Evolutionary conservation across 1,140 invertebrate genomes (phyloP).

Genomic region (Drosophila trapezifrons): DNA sequence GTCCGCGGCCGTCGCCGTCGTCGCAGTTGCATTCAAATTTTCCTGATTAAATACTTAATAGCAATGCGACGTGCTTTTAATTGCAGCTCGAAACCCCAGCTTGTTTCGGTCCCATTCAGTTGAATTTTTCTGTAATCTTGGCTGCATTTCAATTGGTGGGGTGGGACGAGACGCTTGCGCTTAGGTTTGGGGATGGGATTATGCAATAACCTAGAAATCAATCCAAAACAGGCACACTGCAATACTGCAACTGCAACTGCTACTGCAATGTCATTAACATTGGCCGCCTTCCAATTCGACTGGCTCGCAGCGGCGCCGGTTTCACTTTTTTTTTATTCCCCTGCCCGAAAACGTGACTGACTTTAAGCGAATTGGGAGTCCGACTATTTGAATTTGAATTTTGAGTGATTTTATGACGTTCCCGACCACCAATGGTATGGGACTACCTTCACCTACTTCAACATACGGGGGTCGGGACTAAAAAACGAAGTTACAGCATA

Average conservation of each 20-base stretch:
- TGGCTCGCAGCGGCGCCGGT: conserved; percentile 3
- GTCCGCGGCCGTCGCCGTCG: background rate
- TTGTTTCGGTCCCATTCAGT: conserved; percentile 19
- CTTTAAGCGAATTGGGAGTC: conserved; percentile 36
- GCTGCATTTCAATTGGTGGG: conserved; percentile 61
- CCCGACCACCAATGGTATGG: background rate
- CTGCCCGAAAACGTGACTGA: conserved; percentile 35
- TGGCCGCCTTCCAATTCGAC: conserved; percentile 36
- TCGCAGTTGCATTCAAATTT: conserved; percentile 77
- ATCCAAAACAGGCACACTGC: conserved; percentile 21
- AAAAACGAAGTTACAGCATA: too few species aligned
- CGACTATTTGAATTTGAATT: background rate
- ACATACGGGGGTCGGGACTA: background rate
- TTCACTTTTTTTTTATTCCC: conserved; percentile 32
- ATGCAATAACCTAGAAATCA: conserved; percentile 53
- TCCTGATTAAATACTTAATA: conserved; percentile 77
- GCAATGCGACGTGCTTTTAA: conserved; percentile 78
- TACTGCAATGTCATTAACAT: conserved; percentile 56
- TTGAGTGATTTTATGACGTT: conserved; percentile 11
- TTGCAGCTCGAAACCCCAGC: conserved; percentile 44
- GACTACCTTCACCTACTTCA: conserved; percentile 4
- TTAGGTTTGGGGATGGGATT: conserved; percentile 16
- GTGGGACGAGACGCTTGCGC: conserved; percentile 2
- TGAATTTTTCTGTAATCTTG: conserved; percentile 32
- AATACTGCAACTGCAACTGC: background rate